Conservation (phyloP, 1,140 invertebrate genomes). For the Elymnias hypermnestra region DNA sequence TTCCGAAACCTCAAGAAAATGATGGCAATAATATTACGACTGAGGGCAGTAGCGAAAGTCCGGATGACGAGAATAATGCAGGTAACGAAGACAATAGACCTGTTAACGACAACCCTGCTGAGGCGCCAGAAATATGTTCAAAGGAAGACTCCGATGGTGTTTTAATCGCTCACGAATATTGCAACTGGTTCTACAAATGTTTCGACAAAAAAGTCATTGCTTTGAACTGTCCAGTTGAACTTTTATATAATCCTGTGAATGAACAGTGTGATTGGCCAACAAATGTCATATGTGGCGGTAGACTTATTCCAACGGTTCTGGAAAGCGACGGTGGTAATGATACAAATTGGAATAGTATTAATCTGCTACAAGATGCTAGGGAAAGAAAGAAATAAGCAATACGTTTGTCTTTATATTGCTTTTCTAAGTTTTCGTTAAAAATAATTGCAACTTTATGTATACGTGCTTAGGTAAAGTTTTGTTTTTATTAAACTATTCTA, state of each 20-base stretch:
- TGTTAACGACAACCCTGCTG: conserved; percentile 20
- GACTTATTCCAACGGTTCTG: too few species aligned
- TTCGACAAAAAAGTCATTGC: conserved; percentile 18
- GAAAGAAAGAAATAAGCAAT: too few species aligned
- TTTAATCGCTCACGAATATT: conserved; percentile 39
- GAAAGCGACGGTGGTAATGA: too few species aligned
- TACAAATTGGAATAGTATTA: too few species aligned
- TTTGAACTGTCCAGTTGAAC: conserved; percentile 14
- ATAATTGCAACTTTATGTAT: too few species aligned
- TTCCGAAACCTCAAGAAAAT: conserved; percentile 11
- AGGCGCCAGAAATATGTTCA: conserved; percentile 38
- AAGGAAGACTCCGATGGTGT: conserved; percentile 23
- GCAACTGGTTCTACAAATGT: conserved; percentile 42
- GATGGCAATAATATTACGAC: too few species aligned
- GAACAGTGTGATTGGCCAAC: conserved; percentile 53
- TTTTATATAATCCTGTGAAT: conserved; percentile 28
- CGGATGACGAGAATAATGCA: neutral
- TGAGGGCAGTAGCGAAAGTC: neutral
- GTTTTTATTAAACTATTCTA: too few species aligned
- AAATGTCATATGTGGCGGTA: conserved; percentile 59
- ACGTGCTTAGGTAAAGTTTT: too few species aligned
- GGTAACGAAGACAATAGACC: conserved; percentile 5
- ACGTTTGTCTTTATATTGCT: too few species aligned
- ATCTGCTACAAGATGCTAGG: too few species aligned
- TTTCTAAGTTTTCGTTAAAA: too few species aligned